Conservation (phyloP, 1,140 invertebrate genomes). For the Phortica variegata region DNA sequence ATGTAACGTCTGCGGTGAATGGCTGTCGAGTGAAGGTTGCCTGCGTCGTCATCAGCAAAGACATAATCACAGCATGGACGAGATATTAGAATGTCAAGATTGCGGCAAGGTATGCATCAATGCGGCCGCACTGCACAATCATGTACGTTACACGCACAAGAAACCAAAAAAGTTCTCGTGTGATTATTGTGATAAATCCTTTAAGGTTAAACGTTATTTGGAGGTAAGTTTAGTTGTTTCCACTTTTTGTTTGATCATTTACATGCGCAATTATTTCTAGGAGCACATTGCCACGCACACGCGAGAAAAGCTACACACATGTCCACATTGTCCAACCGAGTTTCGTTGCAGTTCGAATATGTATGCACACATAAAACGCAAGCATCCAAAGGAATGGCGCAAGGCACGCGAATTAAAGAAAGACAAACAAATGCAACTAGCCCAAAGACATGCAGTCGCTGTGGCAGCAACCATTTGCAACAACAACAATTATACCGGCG, state of each 20-base stretch:
- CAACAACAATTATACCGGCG: not conserved
- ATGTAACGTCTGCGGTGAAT: constrained; percentile 11
- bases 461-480: not conserved
- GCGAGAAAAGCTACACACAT: constrained; percentile 50
- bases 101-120: constrained; percentile 34
- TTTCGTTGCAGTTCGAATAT: constrained; percentile 55
- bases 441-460: constrained; percentile 15
- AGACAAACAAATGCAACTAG: constrained; percentile 2
- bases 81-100: constrained; percentile 21
- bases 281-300: constrained; percentile 56
- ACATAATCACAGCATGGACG: constrained; percentile 1
- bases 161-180: constrained; percentile 35
- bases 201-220: constrained; percentile 44
- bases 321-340: constrained; percentile 50
- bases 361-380: constrained; percentile 53
- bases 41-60: no score
- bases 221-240: constrained; percentile 18
- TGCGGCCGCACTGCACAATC: constrained; percentile 22
- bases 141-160: constrained; percentile 1
- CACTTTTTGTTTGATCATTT: not conserved
- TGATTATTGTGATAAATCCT: constrained; percentile 41
- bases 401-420: constrained; percentile 27
- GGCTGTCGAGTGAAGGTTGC: no score
- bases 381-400: constrained; percentile 45
- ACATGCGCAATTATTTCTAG: no score